Evolutionary conservation across 2,888 invertebrate genomes (phyloP).

Genomic region (Ectemnius continuus): DNA sequence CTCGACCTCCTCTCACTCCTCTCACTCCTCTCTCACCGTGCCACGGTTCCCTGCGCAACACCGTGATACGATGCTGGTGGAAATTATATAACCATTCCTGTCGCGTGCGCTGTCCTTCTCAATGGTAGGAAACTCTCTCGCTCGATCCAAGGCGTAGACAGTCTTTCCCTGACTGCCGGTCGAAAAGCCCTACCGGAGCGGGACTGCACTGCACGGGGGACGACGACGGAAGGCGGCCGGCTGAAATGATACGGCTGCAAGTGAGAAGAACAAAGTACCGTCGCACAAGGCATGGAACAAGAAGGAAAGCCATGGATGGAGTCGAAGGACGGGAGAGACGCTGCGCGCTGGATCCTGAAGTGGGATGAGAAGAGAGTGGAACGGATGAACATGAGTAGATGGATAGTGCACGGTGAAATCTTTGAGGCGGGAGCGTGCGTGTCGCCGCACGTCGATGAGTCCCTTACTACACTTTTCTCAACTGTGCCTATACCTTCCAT

Average conservation of each 20-base stretch:
- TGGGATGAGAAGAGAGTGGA: conserved; percentile 49
- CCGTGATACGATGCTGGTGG: not conserved
- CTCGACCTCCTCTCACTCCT: not conserved
- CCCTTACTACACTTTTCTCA: conserved; percentile 60
- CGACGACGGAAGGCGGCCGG: conserved; percentile 15
- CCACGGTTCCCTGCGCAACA: too few species aligned
- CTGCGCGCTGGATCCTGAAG: conserved; percentile 48
- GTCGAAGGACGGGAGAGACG: conserved; percentile 35
- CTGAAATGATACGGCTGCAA: conserved; percentile 41
- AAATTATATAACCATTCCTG: conserved; percentile 7
- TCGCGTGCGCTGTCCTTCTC: conserved; percentile 5
- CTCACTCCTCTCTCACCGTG: too few species aligned
- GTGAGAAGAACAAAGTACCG: conserved; percentile 50
- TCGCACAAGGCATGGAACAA: conserved; percentile 25
- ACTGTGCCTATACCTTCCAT: conserved; percentile 35
- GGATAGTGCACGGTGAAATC: conserved; percentile 57
- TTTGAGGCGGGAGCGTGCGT: conserved; percentile 55
- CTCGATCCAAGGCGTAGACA: not conserved
- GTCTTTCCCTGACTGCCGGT: conserved; percentile 12
- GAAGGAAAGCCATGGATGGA: conserved; percentile 26
- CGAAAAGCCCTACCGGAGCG: conserved; percentile 39
- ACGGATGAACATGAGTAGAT: conserved; percentile 54
- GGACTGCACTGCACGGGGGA: conserved; percentile 21
- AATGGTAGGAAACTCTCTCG: not conserved
- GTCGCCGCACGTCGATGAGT: conserved; percentile 33